phyloP scores from a whole-genome alignment of 2,797 vertebrate genomes.

The Gymnodraco acuticeps region DNA sequence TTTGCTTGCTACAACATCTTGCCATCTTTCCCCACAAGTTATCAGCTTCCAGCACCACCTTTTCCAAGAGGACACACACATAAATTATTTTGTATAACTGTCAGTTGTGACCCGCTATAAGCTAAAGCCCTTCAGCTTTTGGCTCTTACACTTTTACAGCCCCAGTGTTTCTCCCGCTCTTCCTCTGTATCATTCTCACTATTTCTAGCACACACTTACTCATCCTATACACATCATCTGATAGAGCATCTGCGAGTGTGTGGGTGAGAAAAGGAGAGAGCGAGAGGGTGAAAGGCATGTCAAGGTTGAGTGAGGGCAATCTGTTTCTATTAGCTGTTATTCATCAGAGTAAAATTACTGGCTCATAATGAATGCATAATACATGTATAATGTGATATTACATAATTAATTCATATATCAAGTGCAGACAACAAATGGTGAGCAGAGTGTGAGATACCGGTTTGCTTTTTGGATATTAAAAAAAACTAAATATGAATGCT shows the following conservation, averaged over 20 bases:
- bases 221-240: conserved; percentile 21
- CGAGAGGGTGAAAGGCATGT: conserved; percentile 55
- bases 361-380: conserved; percentile 44
- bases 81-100: background rate
- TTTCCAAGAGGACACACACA: background rate
- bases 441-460: conserved; percentile 7
- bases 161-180: background rate
- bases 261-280: background rate
- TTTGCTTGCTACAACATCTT: background rate
- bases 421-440: conserved; percentile 23
- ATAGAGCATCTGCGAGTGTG: conserved; percentile 5
- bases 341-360: conserved; percentile 39
- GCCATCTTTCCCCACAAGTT: conserved; percentile 15
- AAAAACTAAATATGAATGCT: background rate
- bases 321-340: conserved; percentile 56
- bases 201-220: conserved; percentile 19
- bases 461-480: conserved; percentile 17
- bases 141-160: background rate
- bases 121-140: conserved; percentile 1
- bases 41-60: conserved; percentile 1
- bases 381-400: conserved; percentile 43
- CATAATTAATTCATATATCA: conserved; percentile 50
- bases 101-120: background rate
- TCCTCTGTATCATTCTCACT: conserved; percentile 4
- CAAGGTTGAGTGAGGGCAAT: conserved; percentile 63